A percentile compares a stretch with the other conserved stretches of the same genome.
phyloP scores from a whole-genome alignment of 2,113 vertebrate species.

The Myrmecobius fasciatus region DNA sequence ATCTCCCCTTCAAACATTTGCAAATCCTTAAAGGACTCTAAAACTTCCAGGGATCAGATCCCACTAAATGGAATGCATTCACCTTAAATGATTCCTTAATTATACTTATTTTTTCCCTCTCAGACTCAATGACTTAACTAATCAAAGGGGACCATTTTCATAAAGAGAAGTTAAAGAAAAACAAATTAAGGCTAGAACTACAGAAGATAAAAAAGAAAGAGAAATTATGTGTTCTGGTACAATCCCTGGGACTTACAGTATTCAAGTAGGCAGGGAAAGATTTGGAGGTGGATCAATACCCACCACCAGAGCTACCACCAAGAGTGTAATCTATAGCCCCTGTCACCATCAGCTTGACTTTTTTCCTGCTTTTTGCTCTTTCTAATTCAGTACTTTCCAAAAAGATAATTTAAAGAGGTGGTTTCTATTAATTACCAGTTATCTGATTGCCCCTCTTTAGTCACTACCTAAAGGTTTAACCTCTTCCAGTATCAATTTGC shows the following conservation, averaged over 20 bases:
- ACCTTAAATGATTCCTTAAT: constrained; percentile 22
- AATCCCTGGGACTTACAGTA: background rate
- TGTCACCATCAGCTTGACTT: background rate
- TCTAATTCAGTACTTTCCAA: background rate
- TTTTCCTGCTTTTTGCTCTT: background rate
- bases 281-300: background rate
- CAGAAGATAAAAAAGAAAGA: background rate
- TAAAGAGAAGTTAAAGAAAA: background rate
- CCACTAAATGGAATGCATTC: constrained; percentile 24
- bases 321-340: background rate
- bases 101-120: background rate
- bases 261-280: background rate
- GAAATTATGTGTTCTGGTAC: background rate
- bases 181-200: background rate
- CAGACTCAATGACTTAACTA: background rate
- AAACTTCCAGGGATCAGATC: background rate
- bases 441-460: background rate
- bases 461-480: background rate
- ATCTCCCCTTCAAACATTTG: background rate
- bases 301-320: background rate
- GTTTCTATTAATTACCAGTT: background rate
- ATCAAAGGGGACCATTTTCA: background rate
- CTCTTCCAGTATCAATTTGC: background rate
- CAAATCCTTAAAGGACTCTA: background rate
- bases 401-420: background rate